Percentiles rank a stretch among this genome's conserved stretches.
These are phyloP conservation scores for Rhagoletis zephyria DNA, from an alignment of 1,140 invertebrate species.

Conservation along the genomic window DNA sequence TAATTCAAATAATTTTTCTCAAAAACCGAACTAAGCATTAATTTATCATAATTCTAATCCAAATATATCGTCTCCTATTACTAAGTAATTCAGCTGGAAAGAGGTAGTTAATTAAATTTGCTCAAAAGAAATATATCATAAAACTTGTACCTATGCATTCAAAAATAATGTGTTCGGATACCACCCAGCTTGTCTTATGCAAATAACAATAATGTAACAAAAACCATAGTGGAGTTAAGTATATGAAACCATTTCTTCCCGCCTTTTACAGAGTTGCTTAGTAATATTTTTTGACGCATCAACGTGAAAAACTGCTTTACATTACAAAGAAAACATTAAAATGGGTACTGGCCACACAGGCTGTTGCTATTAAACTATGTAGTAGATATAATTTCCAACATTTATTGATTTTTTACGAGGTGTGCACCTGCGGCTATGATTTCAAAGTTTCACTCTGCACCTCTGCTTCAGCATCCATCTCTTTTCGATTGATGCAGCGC, in stretches of 20 bases:
- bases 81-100: not conserved
- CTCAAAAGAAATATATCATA: not conserved
- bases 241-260: not conserved
- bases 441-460: not conserved
- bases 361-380: not conserved
- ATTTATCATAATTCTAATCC: no score
- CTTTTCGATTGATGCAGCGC: not conserved
- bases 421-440: not conserved
- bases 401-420: slow-evolving; percentile 27
- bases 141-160: not conserved
- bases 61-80: no score
- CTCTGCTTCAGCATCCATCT: not conserved
- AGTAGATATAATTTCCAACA: slow-evolving; percentile 5
- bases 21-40: no score
- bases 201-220: not conserved
- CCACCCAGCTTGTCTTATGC: not conserved
- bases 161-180: not conserved
- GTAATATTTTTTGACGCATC: not conserved
- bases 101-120: not conserved
- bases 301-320: not conserved
- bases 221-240: not conserved
- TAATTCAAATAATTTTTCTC: no score
- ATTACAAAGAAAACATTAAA: slow-evolving; percentile 33
- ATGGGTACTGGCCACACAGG: not conserved
- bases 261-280: no score